Evolutionary conservation across 1,140 invertebrate species (phyloP).

Genomic region (Bombus polaris): DNA sequence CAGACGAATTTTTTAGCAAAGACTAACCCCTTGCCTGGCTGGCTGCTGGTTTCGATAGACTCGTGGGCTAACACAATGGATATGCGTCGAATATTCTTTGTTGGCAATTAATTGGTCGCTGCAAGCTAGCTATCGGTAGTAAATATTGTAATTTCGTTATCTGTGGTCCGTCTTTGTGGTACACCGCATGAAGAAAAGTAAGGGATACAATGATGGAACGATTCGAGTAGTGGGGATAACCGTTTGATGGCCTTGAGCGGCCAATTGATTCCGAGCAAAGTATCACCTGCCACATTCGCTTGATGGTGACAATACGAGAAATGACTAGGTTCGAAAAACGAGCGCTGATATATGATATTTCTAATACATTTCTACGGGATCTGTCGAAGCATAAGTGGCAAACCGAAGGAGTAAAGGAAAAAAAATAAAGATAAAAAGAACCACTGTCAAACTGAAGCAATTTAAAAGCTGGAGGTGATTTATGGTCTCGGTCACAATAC

Average conservation of each 20-base stretch:
- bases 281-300: background rate
- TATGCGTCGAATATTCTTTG: background rate
- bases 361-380: background rate
- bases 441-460: background rate
- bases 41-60: background rate
- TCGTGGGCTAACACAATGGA: background rate
- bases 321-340: too few species aligned
- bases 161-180: background rate
- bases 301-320: background rate
- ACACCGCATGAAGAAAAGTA: background rate
- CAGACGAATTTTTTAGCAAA: background rate
- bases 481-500: background rate
- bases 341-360: background rate
- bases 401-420: too few species aligned
- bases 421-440: too few species aligned
- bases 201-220: background rate
- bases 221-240: background rate
- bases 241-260: conserved; percentile 2
- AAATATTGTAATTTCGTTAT: background rate
- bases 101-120: conserved; percentile 1
- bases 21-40: background rate
- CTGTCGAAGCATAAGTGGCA: background rate
- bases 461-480: background rate
- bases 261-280: background rate
- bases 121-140: background rate